A percentile compares a stretch with the other conserved stretches of the same genome.
Evolutionary conservation across 2,888 invertebrate genomes (phyloP).

Genomic region (Bugula neritina): DNA sequence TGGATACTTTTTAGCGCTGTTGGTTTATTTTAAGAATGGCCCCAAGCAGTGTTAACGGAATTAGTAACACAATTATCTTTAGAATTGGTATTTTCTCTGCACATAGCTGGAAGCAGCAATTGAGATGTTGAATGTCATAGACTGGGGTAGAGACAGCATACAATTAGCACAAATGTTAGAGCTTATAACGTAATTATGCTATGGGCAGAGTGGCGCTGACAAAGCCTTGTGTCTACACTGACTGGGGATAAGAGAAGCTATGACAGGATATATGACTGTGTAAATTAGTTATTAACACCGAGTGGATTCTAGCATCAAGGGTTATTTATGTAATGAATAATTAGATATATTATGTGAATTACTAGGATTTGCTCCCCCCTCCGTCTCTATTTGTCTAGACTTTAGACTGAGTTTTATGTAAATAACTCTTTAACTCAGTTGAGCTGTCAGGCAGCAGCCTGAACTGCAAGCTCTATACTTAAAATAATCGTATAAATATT

Average conservation of each 20-base stretch:
- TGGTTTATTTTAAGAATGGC: too few species aligned
- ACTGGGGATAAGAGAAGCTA: neutral
- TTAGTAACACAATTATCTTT: too few species aligned
- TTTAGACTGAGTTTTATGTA: neutral
- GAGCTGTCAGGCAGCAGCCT: too few species aligned
- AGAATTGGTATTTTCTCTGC: too few species aligned
- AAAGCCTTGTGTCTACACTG: neutral
- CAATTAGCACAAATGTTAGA: neutral
- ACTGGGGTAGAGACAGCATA: too few species aligned
- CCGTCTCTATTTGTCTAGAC: neutral
- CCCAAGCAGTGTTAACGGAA: too few species aligned
- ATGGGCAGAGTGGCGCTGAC: neutral
- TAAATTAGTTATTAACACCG: neutral
- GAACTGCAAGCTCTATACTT: too few species aligned
- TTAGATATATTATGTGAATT: neutral
- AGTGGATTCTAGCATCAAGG: neutral
- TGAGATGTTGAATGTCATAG: too few species aligned
- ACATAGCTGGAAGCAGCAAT: too few species aligned
- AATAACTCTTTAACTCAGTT: too few species aligned
- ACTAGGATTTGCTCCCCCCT: neutral
- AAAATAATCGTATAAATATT: too few species aligned
- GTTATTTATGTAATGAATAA: neutral
- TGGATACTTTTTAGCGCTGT: too few species aligned
- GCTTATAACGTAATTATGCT: neutral
- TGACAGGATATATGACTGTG: neutral